Evolutionary conservation across 2,888 invertebrate species (phyloP), one percentile per base, ranked within the genome.

Genomic region (Dryomyza anilis): DNA sequence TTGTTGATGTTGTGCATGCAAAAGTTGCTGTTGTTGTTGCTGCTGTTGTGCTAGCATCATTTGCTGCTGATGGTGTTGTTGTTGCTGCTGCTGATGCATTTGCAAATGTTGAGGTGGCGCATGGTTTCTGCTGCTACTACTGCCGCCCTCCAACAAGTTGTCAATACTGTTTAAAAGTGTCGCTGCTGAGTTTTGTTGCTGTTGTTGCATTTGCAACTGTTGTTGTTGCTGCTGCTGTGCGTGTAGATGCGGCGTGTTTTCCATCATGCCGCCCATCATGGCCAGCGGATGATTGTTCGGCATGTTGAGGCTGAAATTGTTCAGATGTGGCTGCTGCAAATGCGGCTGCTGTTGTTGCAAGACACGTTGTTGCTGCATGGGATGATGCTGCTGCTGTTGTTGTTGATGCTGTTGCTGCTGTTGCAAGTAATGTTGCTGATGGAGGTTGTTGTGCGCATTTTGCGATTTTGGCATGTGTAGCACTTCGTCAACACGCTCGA

Each of bases 181-280:
- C 69, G 73, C 46, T 60, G 72, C 21, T 65, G 72, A n/a, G 46
- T 57, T 66, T 52, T 65, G 66, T 30, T 39, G 65, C n/a, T n/a
- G n/a, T n/a, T n/a, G n/a, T n/a, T n/a, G n/a, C n/a, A n/a, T n/a
- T 45, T 66, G 67, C 29, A 46, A 36, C 16, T 43, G 52, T 29
- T 60, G 65, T n/a, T 63, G 60, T 50, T 69, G 70, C 64, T 68
- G 68, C 46, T 69, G 71, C 29, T 70, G 72, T 19, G 68, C 67
- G 39, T 73, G 73, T 21, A 76, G 74, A 66, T 77, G 78, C 39
- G 77, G 78, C 16, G 72, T 67, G 25, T 66, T 64, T 64, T 74
- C 73, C 73, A 79, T 78, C 80, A 80, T 79, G 46, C 80, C 80
- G 6, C 80, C 77, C 69, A 80, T 76, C 76, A 79, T 74, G 19